Evolutionary conservation across 1,140 invertebrate genomes (phyloP).

Genomic region (Bradynema listronoti): DNA sequence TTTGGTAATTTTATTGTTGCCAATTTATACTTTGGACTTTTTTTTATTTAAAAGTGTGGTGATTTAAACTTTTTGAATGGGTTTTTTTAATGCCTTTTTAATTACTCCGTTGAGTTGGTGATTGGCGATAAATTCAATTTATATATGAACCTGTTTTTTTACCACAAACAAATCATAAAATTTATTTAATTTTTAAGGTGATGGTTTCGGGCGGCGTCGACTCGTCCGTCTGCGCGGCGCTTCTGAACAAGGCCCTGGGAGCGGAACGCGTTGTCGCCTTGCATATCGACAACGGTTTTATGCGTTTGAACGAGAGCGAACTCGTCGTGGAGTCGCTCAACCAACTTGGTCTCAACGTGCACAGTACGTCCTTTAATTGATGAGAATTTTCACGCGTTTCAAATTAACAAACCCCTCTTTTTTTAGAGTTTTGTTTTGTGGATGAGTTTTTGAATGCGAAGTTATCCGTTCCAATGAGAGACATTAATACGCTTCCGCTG

Average conservation of each 20-base stretch:
- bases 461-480: slow-evolving; percentile 9
- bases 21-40: not conserved
- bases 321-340: slow-evolving; percentile 77
- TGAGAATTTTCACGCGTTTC: not conserved
- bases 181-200: slow-evolving; percentile 21
- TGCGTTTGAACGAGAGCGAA: slow-evolving; percentile 87
- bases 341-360: slow-evolving; percentile 77
- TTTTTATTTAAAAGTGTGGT: not conserved
- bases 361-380: slow-evolving; percentile 60
- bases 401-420: not conserved
- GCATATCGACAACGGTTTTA: slow-evolving; percentile 95
- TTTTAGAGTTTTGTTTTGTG: slow-evolving; percentile 44
- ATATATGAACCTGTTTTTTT: too few species aligned
- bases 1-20: slow-evolving; percentile 65
- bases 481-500: slow-evolving; percentile 64
- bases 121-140: too few species aligned
- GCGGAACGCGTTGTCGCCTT: slow-evolving; percentile 82
- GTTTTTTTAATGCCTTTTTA: too few species aligned
- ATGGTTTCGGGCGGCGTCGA: slow-evolving; percentile 78
- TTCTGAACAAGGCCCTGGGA: slow-evolving; percentile 78
- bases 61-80: not conserved
- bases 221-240: slow-evolving; percentile 90
- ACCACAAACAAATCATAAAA: too few species aligned
- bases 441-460: slow-evolving; percentile 43
- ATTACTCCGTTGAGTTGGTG: too few species aligned